These are phyloP conservation scores for Drosophila imparisetae DNA, from an alignment of 2,888 invertebrate species.

Conservation along the genomic window DNA sequence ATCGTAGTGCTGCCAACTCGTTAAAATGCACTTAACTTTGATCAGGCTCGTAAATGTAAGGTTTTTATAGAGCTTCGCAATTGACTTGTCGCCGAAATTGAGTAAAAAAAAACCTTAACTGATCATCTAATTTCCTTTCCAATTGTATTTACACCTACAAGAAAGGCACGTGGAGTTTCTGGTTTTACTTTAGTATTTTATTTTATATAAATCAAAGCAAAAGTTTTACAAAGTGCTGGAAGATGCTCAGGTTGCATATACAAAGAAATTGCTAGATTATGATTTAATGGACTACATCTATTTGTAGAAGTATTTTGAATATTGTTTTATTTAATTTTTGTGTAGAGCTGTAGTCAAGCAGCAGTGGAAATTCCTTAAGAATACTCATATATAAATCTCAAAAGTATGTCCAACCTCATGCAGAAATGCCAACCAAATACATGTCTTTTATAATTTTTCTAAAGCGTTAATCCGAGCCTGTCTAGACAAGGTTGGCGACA, in stretches of 20 bases:
- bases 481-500: conserved; percentile 67
- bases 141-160: neutral
- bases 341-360: neutral
- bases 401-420: neutral
- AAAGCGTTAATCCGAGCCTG: conserved; percentile 46
- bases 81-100: conserved; percentile 29
- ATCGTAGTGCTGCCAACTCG: conserved; percentile 37
- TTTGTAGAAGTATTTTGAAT: neutral
- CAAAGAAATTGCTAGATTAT: neutral
- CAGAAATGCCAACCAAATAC: conserved; percentile 11
- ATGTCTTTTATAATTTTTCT: conserved; percentile 7
- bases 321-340: neutral
- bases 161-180: neutral
- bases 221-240: neutral
- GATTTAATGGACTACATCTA: neutral
- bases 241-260: neutral
- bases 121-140: neutral
- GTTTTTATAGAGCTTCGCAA: conserved; percentile 32
- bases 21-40: conserved; percentile 41
- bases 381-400: conserved; percentile 2
- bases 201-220: neutral
- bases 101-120: conserved; percentile 11
- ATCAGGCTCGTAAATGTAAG: conserved; percentile 46
- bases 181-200: neutral
- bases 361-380: conserved; percentile 1